phyloP scores from a whole-genome alignment of 2,888 invertebrate species.

The Falcaria lacertinaria region DNA sequence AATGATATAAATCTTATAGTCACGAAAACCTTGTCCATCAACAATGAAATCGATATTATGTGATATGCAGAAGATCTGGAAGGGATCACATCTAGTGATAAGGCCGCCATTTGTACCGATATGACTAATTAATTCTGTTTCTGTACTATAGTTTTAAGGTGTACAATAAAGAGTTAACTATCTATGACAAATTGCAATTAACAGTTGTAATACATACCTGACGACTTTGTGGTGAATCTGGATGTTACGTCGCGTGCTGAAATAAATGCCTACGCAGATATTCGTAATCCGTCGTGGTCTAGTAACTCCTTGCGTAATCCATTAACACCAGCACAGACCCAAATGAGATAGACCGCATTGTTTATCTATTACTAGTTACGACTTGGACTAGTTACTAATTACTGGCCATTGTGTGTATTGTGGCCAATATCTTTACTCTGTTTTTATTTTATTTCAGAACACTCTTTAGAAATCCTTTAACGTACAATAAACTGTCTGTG shows the following conservation, averaged over 20 bases:
- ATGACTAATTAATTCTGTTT: no score
- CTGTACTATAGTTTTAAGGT: no score
- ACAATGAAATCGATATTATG: no score
- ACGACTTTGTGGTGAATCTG: not conserved
- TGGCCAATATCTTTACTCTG: not conserved
- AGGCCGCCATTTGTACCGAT: no score
- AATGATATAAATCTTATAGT: no score
- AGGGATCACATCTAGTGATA: no score
- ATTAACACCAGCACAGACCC: conserved; percentile 18
- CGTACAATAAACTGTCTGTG: no score
- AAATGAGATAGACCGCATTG: conserved; percentile 10
- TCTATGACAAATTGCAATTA: not conserved
- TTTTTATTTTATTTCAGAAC: not conserved
- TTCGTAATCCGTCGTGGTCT: conserved; percentile 35
- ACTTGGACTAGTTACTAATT: not conserved
- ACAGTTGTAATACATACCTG: not conserved
- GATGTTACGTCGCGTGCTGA: not conserved
- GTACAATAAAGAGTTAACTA: no score
- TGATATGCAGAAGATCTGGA: no score
- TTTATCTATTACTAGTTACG: conserved; percentile 1
- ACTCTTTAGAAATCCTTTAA: not conserved
- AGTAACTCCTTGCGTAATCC: conserved; percentile 33
- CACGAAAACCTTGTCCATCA: no score
- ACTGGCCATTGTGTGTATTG: not conserved
- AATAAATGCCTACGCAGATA: conserved; percentile 14